Conservation (phyloP, 2,888 invertebrate species). For the Leptura quadrifasciata region DNA sequence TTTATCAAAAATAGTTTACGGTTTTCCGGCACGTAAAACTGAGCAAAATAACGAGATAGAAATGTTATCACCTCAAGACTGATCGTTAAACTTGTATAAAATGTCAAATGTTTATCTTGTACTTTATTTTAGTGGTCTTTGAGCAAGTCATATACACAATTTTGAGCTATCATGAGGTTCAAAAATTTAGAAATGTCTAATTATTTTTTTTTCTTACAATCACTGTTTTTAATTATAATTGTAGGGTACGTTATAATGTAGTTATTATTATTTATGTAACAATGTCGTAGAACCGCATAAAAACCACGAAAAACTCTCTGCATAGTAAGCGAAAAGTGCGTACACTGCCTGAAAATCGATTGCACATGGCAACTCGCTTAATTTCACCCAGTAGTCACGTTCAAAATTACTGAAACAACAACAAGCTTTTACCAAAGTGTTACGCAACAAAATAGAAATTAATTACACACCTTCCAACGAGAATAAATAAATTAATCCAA, state of each 20-base stretch:
- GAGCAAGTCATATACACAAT: no score
- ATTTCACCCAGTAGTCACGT: constrained; percentile 24
- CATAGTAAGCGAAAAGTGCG: constrained; percentile 19
- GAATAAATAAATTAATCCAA: constrained; percentile 49
- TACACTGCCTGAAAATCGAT: neutral
- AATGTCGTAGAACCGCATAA: neutral
- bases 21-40: no score
- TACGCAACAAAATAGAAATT: constrained; percentile 44
- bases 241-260: neutral
- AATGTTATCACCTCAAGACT: no score
- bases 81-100: no score
- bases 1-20: no score
- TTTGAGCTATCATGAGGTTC: no score
- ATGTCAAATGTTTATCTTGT: no score
- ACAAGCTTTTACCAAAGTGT: constrained; percentile 34
- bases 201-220: no score
- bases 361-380: constrained; percentile 4
- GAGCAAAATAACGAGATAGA: no score
- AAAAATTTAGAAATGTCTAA: no score
- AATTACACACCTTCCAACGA: constrained; percentile 48
- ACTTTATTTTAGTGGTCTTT: no score
- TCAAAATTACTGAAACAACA: constrained; percentile 40
- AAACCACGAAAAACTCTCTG: neutral
- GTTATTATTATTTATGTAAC: constrained; percentile 12
- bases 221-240: neutral